These are phyloP conservation scores for Falco biarmicus DNA, from an alignment of 2,797 vertebrate genomes.

Conservation along the genomic window DNA sequence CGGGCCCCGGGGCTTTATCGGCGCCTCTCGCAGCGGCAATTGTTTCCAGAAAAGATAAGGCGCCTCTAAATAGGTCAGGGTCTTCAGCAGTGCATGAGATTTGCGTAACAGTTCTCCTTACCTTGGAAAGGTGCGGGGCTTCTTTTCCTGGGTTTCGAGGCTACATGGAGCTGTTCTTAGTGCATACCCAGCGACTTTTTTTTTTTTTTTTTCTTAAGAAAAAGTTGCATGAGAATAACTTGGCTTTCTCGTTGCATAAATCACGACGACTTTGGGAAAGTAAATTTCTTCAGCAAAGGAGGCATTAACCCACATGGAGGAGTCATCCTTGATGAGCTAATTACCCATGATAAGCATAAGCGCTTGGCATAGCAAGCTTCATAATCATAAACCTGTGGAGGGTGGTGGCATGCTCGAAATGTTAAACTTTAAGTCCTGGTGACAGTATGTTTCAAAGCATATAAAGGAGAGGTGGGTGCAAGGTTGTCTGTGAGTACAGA, in stretches of 20 bases:
- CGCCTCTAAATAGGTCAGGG: slow-evolving; percentile 45
- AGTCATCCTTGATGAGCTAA: slow-evolving; percentile 34
- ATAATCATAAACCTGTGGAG: not conserved
- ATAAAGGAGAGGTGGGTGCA: not conserved
- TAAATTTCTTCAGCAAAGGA: slow-evolving; percentile 18
- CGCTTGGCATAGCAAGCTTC: not conserved
- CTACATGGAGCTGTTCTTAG: not conserved
- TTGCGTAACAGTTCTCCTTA: not conserved
- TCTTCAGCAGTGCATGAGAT: not conserved
- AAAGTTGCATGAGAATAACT: fast-evolving
- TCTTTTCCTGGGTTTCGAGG: not conserved
- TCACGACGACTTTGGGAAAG: slow-evolving; percentile 12
- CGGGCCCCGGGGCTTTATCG: not conserved
- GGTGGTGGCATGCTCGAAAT: not conserved
- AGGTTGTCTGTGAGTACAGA: not conserved
- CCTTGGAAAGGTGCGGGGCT: not conserved
- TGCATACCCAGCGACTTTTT: not conserved
- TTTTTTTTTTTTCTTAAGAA: not conserved
- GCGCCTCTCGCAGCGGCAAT: not conserved
- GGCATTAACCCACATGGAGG: slow-evolving; percentile 26
- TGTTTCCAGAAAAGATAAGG: not conserved
- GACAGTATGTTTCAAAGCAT: not conserved
- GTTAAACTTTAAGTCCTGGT: not conserved
- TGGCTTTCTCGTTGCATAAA: not conserved
- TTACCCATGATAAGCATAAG: not conserved